Base-by-base conservation (phyloP, 2,888 invertebrate species). In the Drosophila mimica region DNA sequence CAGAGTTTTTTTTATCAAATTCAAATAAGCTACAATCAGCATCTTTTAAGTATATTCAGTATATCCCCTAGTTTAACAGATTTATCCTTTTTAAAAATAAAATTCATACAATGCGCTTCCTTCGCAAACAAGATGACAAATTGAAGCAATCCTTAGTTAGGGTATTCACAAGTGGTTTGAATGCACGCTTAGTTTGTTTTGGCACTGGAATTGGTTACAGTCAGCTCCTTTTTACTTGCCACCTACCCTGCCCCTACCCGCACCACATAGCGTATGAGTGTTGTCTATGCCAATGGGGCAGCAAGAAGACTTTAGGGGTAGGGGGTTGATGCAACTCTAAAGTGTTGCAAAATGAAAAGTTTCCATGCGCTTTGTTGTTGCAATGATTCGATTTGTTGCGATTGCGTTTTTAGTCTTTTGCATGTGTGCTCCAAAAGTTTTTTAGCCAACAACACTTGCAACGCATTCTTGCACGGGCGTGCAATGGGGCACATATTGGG, bases 381-480 rank as follows among this genome's bases (percentile, higher is more conserved):
- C 86, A 82, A 73, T 88, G 87, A 87, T 87, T 87, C 87, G 87
- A 87, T 87, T 87, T 87, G 89, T 88, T 88, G 82, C 88, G 88
- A 86, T 86, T 88, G 86, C 88, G 83, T 86, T 86, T 86, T 88
- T 80, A 85, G 88, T 88, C 81, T 82, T 87, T 87, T 87, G 89
- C 89, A 87, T 87, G 85, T 88, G 85, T 75, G 76, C 80, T 76
- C 65, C 59, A 66, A 82, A 87, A 78, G 46, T 46, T 53, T 86
- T 87, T 74, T 57, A 31, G 52, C 31, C 38, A 60, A 31, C 49
- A 49, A 20, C 49, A 63, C 33, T 43, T 38, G 48, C 31, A 51
- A 34, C 62, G 56, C 56, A 57, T 38, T 57, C 8, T 20, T 17
- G 38, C 28, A 56, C 6, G 7, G 8, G 25, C 25, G 25, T 20